Percentiles rank a stretch among this genome's conserved stretches.
These are phyloP conservation scores for Barnardius zonarius DNA, from an alignment of 2,113 vertebrate species.

Conservation along the genomic window DNA sequence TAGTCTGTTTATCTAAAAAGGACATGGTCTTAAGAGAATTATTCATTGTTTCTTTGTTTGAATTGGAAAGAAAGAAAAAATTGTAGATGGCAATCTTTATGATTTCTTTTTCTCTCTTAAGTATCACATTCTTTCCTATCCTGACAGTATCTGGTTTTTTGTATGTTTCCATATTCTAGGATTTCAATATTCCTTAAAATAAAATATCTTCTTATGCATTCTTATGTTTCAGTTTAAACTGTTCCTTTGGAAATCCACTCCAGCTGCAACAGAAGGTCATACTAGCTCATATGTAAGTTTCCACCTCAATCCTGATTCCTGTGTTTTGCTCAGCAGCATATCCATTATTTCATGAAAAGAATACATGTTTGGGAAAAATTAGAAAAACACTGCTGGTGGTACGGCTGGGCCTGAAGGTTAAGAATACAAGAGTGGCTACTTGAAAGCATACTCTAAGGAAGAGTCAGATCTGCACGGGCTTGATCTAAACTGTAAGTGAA, in stretches of 20 bases:
- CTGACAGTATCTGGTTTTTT: neutral
- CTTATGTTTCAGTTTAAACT: neutral
- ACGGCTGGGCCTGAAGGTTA: neutral
- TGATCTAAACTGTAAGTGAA: neutral
- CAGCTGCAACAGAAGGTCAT: neutral
- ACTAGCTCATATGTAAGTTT: neutral
- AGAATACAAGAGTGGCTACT: neutral
- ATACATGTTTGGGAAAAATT: neutral
- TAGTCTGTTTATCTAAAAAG: neutral
- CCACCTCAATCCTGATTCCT: neutral
- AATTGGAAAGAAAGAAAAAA: neutral
- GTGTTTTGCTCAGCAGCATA: neutral
- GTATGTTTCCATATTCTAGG: neutral
- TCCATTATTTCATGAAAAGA: neutral
- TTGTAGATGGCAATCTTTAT: neutral
- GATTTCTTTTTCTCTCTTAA: neutral
- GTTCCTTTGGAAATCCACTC: neutral
- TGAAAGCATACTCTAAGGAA: neutral
- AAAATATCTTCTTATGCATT: neutral
- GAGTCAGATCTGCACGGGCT: neutral
- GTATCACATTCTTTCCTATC: neutral
- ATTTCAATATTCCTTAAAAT: neutral
- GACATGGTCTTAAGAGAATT: neutral
- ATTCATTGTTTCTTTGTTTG: neutral
- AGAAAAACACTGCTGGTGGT: neutral